Percentiles rank a stretch among this genome's conserved stretches.
These are phyloP conservation scores for Oreochromis tanganicae DNA, from an alignment of 2,113 vertebrate species.

Conservation along the genomic window DNA sequence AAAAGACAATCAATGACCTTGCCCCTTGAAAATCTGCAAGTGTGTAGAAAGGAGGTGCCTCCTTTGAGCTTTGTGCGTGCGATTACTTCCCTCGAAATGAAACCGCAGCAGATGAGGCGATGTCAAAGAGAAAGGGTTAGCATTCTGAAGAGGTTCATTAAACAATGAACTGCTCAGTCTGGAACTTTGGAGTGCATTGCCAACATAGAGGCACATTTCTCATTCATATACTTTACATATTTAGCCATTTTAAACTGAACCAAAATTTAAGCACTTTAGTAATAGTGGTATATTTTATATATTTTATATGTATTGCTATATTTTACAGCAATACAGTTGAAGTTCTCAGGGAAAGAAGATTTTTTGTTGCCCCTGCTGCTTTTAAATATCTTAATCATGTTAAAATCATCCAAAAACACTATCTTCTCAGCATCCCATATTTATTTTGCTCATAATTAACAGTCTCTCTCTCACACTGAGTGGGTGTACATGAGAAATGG, in stretches of 20 bases:
- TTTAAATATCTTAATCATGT: not conserved
- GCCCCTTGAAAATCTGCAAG: not conserved
- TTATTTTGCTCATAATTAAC: constrained; percentile 26
- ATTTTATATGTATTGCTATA: not conserved
- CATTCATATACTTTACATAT: not conserved
- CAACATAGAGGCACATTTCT: not conserved
- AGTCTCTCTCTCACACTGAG: not conserved
- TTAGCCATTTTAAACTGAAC: not conserved
- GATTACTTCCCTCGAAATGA: not conserved
- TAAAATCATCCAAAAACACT: constrained; percentile 2
- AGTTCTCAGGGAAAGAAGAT: not conserved
- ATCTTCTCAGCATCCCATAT: not conserved
- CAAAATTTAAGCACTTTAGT: not conserved
- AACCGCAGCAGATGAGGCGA: not conserved
- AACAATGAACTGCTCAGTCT: not conserved
- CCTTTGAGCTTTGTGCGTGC: not conserved
- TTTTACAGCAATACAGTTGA: not conserved
- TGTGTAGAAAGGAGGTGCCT: not conserved
- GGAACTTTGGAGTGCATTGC: not conserved
- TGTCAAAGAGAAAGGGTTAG: not conserved
- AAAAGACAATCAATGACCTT: constrained; percentile 18
- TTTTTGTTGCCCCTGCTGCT: not conserved
- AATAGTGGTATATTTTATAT: not conserved
- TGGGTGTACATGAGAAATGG: not conserved
- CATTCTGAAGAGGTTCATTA: not conserved